phyloP scores from a whole-genome alignment of 2,113 vertebrate genomes.

The Prinia subflava region DNA sequence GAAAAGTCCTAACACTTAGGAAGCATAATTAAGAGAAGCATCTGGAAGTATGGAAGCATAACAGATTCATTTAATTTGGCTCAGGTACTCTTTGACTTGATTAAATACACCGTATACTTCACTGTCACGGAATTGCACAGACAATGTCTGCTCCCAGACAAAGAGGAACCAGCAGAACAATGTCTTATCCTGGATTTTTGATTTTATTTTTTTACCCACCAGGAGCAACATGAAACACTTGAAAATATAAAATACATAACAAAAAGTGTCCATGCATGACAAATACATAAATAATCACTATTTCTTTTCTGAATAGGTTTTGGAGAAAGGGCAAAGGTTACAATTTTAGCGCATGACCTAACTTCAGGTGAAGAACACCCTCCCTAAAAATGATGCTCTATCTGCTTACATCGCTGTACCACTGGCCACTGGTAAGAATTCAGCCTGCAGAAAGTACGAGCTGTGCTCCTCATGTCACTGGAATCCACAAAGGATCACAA shows the following conservation, averaged over 20 bases:
- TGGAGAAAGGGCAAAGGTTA: neutral
- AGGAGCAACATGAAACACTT: neutral
- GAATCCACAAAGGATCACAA: neutral
- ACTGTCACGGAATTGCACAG: neutral
- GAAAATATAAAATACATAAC: neutral
- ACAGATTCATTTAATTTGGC: neutral
- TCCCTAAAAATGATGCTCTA: neutral
- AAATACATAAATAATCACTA: neutral
- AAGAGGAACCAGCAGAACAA: neutral
- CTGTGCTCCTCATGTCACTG: neutral
- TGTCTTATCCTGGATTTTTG: neutral
- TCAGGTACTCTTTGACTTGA: neutral
- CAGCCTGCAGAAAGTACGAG: accelerated
- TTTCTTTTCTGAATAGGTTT: neutral
- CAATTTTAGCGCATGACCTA: neutral
- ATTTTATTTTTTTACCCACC: neutral
- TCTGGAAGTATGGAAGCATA: neutral
- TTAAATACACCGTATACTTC: neutral
- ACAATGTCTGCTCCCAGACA: neutral
- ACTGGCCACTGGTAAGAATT: neutral
- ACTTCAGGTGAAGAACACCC: neutral
- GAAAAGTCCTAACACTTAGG: neutral
- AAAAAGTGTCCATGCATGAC: neutral
- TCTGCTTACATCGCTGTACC: neutral
- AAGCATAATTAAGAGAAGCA: conserved; percentile 4